phyloP scores from a whole-genome alignment of 2,113 vertebrate genomes.

The Narcine bancroftii region DNA sequence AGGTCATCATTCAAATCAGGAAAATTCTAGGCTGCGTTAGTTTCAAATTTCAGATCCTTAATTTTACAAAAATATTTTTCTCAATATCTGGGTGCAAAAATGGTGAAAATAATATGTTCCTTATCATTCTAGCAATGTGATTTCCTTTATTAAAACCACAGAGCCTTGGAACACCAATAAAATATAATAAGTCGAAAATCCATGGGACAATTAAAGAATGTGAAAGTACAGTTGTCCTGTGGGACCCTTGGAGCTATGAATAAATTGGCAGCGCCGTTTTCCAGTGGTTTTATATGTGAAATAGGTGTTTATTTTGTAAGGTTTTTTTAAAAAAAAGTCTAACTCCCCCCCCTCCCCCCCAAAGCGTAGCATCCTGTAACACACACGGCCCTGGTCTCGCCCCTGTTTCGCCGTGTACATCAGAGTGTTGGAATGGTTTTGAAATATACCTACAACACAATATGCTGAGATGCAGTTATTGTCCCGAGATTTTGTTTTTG shows the following conservation, averaged over 20 bases:
- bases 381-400: not conserved
- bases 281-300: not conserved
- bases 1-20: not conserved
- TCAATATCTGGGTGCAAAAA: not conserved
- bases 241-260: not conserved
- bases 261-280: not conserved
- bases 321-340: not conserved
- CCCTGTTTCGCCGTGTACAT: not conserved
- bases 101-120: not conserved
- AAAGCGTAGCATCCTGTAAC: not conserved
- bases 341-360: too few species aligned
- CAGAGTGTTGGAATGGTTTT: not conserved
- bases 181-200: not conserved
- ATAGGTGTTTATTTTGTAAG: conserved; percentile 9
- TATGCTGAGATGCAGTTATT: not conserved
- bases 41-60: not conserved
- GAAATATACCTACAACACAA: not conserved
- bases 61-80: not conserved
- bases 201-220: not conserved
- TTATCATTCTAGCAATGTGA: not conserved
- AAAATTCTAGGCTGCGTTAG: not conserved
- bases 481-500: not conserved
- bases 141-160: not conserved
- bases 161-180: not conserved
- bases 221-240: too few species aligned